Base-by-base conservation (phyloP, 2,113 vertebrate species). In the Shinisaurus crocodilurus region DNA sequence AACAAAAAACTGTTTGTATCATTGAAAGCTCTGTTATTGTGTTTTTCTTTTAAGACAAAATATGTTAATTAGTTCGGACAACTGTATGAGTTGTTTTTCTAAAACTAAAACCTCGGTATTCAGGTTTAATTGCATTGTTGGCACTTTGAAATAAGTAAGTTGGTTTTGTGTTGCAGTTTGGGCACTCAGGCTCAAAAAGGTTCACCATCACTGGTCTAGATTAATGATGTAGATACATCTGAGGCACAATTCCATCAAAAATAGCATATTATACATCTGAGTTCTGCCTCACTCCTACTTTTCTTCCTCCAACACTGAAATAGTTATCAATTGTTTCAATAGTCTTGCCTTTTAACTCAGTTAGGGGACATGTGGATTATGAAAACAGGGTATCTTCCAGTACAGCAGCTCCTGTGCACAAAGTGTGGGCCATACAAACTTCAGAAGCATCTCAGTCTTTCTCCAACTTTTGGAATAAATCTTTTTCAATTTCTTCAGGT, bases 151-250 rank as follows among this genome's bases (percentile, higher is more conserved):
- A n/a, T n/a, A n/a, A n/a, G n/a, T n/a, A n/a, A n/a, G n/a, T n/a
- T n/a, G n/a, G n/a, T n/a, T n/a, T n/a, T n/a, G n/a, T n/a, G n/a
- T n/a, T n/a, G n/a, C n/a, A n/a, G n/a, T n/a, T n/a, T n/a, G n/a
- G n/a, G n/a, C n/a, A n/a, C n/a, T n/a, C n/a, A n/a, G n/a, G n/a
- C n/a, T n/a, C n/a, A n/a, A n/a, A n/a, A n/a, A n/a, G n/a, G n/a
- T n/a, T n/a, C n/a, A n/a, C n/a, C n/a, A n/a, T n/a, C n/a, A n/a
- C n/a, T n/a, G n/a, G n/a, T n/a, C n/a, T n/a, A 93, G 89, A 84
- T 93, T 87, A 93, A 95, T 90, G 96, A 77, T 76, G 85, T 76
- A 94, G 95, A 96, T 93, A 90, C 93, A 87, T 72, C 89, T 94
- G 72, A 86, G 90, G 92, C 93, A 93, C 1, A 94, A 89, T n/a